Evolutionary conservation across 2,888 invertebrate genomes (phyloP), one percentile per base, ranked within the genome.

Genomic region (Cryptophagus acutangulus): DNA sequence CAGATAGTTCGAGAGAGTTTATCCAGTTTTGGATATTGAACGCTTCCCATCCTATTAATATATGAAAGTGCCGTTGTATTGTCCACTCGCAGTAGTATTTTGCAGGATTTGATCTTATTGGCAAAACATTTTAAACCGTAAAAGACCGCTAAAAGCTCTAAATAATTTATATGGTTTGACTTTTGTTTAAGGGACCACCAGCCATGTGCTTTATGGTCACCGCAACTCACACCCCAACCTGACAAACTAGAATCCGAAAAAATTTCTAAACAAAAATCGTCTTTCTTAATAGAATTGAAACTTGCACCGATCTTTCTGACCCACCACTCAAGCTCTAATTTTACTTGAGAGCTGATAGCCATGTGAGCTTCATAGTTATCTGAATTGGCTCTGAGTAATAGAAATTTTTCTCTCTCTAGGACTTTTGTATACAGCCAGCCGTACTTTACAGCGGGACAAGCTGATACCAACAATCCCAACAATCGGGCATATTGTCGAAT

Each of bases 11-110:
- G 6, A 4, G 29, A 9, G 6, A 29, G n/a, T 5, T 29, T 29
- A 5, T 9, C 6, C 10, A 29, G n/a, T 10, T 9, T 4, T 5
- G n/a, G 13, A 29, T 6, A 29, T 12, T 29, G n/a, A 6, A 29
- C n/a, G n/a, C 29, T 12, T 4, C 29, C 29, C 29, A 29, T 29
- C n/a, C 29, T 9, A 29, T 29, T 29, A 6, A 29, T 29, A 29
- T 29, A 29, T n/a, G 10, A 4, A 4, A 29, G 4, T 6, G 4
- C n/a, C 13, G 29, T 29, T n/a, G 29, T 10, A 29, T 29, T 29
- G n/a, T 29, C 29, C 6, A n/a, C 29, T 29, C 29, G n/a, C 6
- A 29, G 4, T 12, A 29, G 10, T n/a, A 29, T 12, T 9, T 12
- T 29, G 6, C 10, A 4, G 10, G 6, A 5, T 10, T n/a, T 12